Base-by-base conservation (phyloP, 2,797 vertebrate genomes). In the Miichthys miiuy region DNA sequence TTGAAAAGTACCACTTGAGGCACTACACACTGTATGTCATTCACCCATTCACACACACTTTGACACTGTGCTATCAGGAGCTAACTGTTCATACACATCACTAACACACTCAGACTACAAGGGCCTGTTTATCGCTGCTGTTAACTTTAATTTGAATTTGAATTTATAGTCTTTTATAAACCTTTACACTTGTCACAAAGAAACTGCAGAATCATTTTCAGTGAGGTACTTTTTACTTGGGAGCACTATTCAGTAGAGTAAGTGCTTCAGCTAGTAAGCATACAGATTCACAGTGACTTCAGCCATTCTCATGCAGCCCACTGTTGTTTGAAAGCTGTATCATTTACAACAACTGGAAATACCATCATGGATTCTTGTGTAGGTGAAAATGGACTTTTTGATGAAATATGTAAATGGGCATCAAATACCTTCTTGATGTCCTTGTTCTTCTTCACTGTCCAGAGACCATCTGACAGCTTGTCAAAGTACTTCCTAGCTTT, bases 401-500 rank as follows among this genome's bases (percentile, higher is more conserved):
- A 21, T 21, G 7, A 47, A 17, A 44, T 7, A 23, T 23, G 21
- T 55, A 5, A 72, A 27, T 30, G 23, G 2, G 38, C 42, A 21
- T n/a, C 20, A 81, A 91, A 92, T 95, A 98, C 97, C 97, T 97
- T 98, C 93, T 97, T 98, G 88, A 96, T 95, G 91, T 98, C 97
- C 93, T 98, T 98, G 95, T 96, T 97, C 94, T 97, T 97, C 93
- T 97, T 97, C 88, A 98, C 95, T 69, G 96, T 96, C 97, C 97
- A 98, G 80, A 97, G 95, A 82, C 97, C 97, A 68, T 97, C 97
- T 62, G 97, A 97, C 83, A 98, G 94, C 88, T 97, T 97, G 91
- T 98, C 97, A 87, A 98, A 98, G 90, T 98, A 98, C 88, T 98
- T 98, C 58, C 97, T 96, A 85, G 97, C 97, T 94, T 98, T 98